These are phyloP conservation scores for Tachina lurida DNA, from an alignment of 2,888 invertebrate genomes.

Conservation along the genomic window DNA sequence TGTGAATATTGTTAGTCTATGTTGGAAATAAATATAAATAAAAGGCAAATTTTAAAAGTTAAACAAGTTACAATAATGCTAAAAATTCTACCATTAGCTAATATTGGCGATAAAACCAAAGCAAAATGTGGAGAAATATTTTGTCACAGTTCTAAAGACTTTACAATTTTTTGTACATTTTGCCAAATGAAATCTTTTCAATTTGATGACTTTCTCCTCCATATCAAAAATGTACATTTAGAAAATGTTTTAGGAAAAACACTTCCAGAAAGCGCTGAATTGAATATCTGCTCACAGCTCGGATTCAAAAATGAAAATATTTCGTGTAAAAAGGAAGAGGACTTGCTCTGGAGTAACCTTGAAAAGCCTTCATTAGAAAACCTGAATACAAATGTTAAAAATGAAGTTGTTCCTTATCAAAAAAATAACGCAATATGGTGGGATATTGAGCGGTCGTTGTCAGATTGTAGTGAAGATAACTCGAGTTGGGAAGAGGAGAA, in stretches of 20 bases:
- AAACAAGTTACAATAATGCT: constrained; percentile 52
- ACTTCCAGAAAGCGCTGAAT: neutral
- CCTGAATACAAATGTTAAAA: constrained; percentile 26
- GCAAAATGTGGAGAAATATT: constrained; percentile 79
- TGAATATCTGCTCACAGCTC: neutral
- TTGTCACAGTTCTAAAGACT: constrained; percentile 76
- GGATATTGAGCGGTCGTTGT: neutral
- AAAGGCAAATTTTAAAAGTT: neutral
- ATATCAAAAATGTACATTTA: constrained; percentile 78
- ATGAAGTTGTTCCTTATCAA: neutral
- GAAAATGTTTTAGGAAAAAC: constrained; percentile 53
- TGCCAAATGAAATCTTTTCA: constrained; percentile 78
- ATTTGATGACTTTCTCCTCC: constrained; percentile 77
- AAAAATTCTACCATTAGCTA: constrained; percentile 39
- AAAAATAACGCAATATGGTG: constrained; percentile 5
- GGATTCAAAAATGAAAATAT: constrained; percentile 38
- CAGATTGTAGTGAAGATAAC: constrained; percentile 23
- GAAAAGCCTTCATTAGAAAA: neutral
- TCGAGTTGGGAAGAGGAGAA: constrained; percentile 17
- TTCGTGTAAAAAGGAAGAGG: neutral
- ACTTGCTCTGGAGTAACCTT: neutral
- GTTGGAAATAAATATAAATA: neutral
- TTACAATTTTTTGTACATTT: constrained; percentile 77
- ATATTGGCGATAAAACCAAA: constrained; percentile 60
- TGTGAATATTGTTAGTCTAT: too few species aligned